A percentile compares a stretch with the other conserved stretches of the same genome.
Evolutionary conservation across 2,797 vertebrate species (phyloP).

Genomic region (Peromyscus eremicus): DNA sequence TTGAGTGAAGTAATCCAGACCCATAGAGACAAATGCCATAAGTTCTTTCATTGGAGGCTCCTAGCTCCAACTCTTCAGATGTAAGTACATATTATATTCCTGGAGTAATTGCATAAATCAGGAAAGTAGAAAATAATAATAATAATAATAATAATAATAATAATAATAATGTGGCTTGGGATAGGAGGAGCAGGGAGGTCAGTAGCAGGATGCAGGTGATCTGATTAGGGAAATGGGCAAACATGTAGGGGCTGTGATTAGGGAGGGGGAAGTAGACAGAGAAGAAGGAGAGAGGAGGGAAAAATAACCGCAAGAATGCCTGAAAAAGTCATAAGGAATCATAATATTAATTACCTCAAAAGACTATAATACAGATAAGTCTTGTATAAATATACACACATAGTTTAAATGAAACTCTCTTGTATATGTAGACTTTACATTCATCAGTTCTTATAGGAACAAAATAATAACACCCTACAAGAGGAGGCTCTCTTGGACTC

Average conservation of each 20-base stretch:
- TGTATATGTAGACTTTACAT: background rate
- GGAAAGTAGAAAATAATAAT: background rate
- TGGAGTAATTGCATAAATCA: background rate
- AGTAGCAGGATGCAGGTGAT: background rate
- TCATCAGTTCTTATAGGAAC: background rate
- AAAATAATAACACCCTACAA: background rate
- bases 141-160: too few relatives aligned
- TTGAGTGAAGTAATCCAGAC: background rate
- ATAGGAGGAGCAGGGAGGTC: too few relatives aligned
- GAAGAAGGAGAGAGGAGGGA: background rate
- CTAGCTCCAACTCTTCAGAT: background rate
- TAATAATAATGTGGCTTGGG: too few relatives aligned
- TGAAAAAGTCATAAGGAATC: background rate
- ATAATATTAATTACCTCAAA: background rate
- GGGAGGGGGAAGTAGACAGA: background rate
- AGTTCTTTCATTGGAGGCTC: background rate
- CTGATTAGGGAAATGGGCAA: background rate
- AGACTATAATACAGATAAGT: background rate
- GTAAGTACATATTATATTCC: too few relatives aligned
- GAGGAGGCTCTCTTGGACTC: background rate
- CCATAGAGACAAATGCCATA: background rate
- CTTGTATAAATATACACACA: background rate
- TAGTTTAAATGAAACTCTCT: background rate
- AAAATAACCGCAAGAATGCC: too few relatives aligned
- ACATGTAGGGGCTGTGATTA: too few relatives aligned